Evolutionary conservation across 2,113 vertebrate genomes (phyloP).

Genomic region (Spea bombifrons): DNA sequence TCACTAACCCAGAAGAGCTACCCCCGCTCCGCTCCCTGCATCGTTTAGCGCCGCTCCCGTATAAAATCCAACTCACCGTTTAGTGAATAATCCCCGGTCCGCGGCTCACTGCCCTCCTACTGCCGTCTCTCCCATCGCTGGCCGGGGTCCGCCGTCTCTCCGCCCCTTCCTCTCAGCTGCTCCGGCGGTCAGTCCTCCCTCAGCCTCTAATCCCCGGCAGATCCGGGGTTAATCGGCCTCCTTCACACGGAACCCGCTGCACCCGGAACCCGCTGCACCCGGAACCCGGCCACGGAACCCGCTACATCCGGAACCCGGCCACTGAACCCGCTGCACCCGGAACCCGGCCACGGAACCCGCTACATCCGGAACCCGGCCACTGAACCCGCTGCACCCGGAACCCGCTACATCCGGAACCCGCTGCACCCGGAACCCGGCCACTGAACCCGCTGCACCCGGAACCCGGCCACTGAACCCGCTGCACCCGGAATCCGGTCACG

Average conservation of each 20-base stretch:
- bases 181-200: neutral
- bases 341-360: too few relatives aligned
- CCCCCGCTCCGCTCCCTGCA: neutral
- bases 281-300: too few relatives aligned
- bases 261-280: neutral
- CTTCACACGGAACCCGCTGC: neutral
- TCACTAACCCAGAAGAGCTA: neutral
- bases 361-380: neutral
- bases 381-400: neutral
- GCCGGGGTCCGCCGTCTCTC: neutral
- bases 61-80: too few relatives aligned
- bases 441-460: neutral
- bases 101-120: neutral
- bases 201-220: neutral
- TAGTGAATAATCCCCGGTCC: neutral
- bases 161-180: neutral
- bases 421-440: neutral
- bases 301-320: neutral
- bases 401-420: too few relatives aligned
- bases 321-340: neutral
- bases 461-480: too few relatives aligned
- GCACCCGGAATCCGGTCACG: neutral
- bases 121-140: neutral
- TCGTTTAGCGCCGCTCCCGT: neutral
- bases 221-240: too few relatives aligned